These are phyloP conservation scores for Dinomys branickii DNA, from an alignment of 2,113 vertebrate species.

Conservation along the genomic window DNA sequence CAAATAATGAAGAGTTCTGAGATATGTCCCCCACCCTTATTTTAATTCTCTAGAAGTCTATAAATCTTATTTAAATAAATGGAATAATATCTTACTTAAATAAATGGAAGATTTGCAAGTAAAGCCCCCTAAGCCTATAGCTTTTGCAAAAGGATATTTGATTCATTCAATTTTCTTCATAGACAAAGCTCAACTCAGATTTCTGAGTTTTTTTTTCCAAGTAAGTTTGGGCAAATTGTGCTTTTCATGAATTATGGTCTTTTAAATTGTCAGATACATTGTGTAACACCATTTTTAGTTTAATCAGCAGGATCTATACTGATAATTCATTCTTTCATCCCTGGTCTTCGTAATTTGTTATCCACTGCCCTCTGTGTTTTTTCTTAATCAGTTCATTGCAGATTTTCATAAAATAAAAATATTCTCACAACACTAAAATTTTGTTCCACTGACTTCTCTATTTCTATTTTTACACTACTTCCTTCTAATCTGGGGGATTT, in stretches of 20 bases:
- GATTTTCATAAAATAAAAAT: conserved; percentile 12
- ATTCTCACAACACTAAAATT: background rate
- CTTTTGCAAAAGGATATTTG: background rate
- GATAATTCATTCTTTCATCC: background rate
- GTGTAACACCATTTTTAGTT: background rate
- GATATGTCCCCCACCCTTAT: background rate
- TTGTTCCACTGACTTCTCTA: background rate
- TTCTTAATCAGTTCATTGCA: background rate
- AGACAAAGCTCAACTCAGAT: background rate
- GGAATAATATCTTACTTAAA: background rate
- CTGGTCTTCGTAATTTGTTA: background rate
- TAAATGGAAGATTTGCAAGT: background rate
- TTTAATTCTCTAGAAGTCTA: background rate
- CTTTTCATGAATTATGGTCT: background rate
- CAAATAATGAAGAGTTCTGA: background rate
- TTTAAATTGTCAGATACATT: background rate
- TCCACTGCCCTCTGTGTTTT: background rate
- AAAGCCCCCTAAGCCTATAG: background rate
- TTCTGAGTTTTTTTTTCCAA: background rate
- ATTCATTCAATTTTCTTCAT: background rate
- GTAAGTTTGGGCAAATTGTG: background rate
- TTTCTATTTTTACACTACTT: background rate
- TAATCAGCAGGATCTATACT: background rate
- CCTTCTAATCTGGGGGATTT: background rate
- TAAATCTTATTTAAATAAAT: conserved; percentile 31